A percentile compares a stretch with the other conserved stretches of the same genome.
Evolutionary conservation across 2,888 invertebrate genomes (phyloP).

Genomic region (Drosophila suboccidentalis): DNA sequence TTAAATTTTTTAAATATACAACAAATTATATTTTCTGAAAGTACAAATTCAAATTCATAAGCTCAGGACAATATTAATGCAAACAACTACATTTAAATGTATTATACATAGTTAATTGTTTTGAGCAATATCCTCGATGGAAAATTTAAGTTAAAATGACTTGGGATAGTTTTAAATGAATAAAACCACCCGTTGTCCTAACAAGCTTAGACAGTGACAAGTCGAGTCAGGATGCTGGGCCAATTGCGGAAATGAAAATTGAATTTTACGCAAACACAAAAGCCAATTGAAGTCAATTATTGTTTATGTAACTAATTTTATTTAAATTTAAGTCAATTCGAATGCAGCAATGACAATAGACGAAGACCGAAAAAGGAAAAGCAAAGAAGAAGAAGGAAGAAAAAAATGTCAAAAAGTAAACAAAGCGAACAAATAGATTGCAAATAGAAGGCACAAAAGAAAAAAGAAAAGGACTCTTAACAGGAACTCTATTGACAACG

Average conservation of each 20-base stretch:
- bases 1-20: too few species aligned
- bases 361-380: background rate
- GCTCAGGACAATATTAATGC: too few species aligned
- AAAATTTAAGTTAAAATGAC: too few species aligned
- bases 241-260: conserved; percentile 73
- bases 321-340: conserved; percentile 75
- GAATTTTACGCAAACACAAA: conserved; percentile 80
- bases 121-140: too few species aligned
- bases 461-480: background rate
- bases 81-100: too few species aligned
- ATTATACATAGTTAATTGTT: too few species aligned
- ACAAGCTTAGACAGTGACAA: conserved; percentile 5
- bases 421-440: conserved; percentile 36
- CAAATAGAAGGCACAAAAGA: conserved; percentile 10
- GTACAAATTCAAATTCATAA: too few species aligned
- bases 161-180: too few species aligned
- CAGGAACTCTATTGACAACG: background rate
- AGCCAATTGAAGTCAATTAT: conserved; percentile 81
- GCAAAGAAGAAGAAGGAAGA: conserved; percentile 10
- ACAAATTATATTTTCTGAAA: too few species aligned
- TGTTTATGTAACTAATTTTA: conserved; percentile 81
- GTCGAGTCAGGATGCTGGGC: conserved; percentile 6
- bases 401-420: conserved; percentile 14
- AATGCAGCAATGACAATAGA: conserved; percentile 16
- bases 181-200: too few species aligned